These are phyloP conservation scores for Sinocyclocheilus anophthalmus DNA, from an alignment of 2,113 vertebrate species.

Conservation along the genomic window DNA sequence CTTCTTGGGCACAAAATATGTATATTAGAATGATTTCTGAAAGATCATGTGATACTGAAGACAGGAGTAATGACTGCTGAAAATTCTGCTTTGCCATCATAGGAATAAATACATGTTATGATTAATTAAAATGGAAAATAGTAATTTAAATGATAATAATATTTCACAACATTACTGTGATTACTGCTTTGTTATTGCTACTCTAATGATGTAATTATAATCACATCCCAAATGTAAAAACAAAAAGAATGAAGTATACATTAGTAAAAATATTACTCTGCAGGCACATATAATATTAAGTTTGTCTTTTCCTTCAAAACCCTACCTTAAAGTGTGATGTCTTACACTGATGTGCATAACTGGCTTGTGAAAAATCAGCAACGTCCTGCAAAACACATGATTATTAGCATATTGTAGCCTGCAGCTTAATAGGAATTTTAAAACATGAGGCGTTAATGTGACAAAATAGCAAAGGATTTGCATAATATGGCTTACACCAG, in stretches of 20 bases:
- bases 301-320: neutral
- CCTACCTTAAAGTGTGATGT: constrained; percentile 55
- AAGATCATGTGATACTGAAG: neutral
- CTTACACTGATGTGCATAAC: constrained; percentile 41
- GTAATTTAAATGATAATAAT: too few relatives aligned
- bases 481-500: neutral
- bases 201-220: too few relatives aligned
- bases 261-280: neutral
- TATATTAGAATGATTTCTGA: neutral
- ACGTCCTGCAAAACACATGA: constrained; percentile 47
- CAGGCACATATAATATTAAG: neutral
- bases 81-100: too few relatives aligned
- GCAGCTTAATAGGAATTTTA: neutral
- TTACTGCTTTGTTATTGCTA: too few relatives aligned
- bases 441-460: neutral
- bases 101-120: too few relatives aligned
- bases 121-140: too few relatives aligned
- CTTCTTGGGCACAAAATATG: too few relatives aligned
- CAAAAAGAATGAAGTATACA: neutral
- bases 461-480: constrained; percentile 14
- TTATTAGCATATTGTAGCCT: neutral
- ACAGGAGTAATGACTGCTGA: neutral
- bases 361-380: constrained; percentile 59
- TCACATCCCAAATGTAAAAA: too few relatives aligned
- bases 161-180: too few relatives aligned